These are phyloP conservation scores for Tachina fera DNA, from an alignment of 2,888 invertebrate genomes.

Conservation along the genomic window DNA sequence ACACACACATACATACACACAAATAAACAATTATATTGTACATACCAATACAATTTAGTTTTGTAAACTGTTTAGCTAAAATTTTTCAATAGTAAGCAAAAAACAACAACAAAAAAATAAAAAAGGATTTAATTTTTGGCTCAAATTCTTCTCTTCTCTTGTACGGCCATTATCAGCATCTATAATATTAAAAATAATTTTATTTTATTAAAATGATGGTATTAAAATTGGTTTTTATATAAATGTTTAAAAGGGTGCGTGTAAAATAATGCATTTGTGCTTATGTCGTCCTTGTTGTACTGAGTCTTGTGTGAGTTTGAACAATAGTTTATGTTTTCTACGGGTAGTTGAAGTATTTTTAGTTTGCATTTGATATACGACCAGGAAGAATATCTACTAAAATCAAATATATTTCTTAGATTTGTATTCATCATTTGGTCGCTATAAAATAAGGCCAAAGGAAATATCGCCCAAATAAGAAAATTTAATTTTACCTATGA, in stretches of 20 bases:
- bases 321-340: not conserved
- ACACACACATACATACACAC: not conserved
- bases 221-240: slow-evolving; percentile 56
- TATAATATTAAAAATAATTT: slow-evolving; percentile 69
- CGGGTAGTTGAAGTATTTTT: too few species aligned
- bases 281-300: not conserved
- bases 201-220: slow-evolving; percentile 67
- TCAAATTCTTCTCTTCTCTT: slow-evolving; percentile 26
- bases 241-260: not conserved
- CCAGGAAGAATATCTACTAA: not conserved
- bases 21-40: slow-evolving; percentile 37
- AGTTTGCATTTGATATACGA: not conserved
- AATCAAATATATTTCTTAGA: too few species aligned
- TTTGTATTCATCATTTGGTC: too few species aligned
- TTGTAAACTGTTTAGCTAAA: slow-evolving; percentile 60
- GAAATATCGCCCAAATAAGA: too few species aligned
- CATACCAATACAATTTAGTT: slow-evolving; percentile 59
- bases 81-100: not conserved
- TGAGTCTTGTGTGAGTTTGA: not conserved
- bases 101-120: not conserved
- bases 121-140: slow-evolving; percentile 22
- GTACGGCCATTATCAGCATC: slow-evolving; percentile 40
- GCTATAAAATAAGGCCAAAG: too few species aligned
- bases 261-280: not conserved
- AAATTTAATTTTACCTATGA: too few species aligned